These are phyloP conservation scores for Oreocharis arfaki DNA, from an alignment of 2,113 vertebrate genomes.

Conservation along the genomic window DNA sequence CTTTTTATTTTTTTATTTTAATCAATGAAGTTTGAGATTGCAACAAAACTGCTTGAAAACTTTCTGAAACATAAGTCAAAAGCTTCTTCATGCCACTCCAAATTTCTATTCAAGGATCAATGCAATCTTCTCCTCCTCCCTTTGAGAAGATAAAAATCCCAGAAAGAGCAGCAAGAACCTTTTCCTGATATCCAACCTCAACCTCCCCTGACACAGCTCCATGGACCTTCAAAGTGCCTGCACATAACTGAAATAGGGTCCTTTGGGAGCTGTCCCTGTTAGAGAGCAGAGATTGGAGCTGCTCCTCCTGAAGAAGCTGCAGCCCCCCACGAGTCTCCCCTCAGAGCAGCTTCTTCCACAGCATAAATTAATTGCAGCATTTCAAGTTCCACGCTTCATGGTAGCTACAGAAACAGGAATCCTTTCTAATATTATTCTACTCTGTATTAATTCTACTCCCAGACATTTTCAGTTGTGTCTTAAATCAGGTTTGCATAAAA, in stretches of 20 bases:
- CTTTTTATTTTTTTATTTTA: background rate
- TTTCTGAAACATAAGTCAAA: background rate
- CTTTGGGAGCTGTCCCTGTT: background rate
- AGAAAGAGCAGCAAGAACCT: background rate
- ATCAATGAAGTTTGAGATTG: background rate
- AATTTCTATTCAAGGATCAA: background rate
- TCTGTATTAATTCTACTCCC: background rate
- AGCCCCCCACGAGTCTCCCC: too few species aligned
- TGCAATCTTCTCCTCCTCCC: background rate
- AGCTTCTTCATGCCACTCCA: background rate
- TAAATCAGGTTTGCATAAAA: background rate
- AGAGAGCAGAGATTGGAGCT: background rate
- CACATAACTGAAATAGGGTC: background rate
- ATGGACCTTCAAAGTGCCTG: rapidly evolving
- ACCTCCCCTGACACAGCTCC: background rate
- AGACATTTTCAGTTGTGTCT: background rate
- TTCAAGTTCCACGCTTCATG: background rate
- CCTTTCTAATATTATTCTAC: background rate
- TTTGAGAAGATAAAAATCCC: background rate
- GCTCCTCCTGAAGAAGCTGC: background rate
- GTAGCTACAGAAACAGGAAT: background rate
- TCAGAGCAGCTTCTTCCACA: background rate
- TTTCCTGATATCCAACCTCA: background rate
- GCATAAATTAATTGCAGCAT: background rate
- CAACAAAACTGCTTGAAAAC: background rate